These are phyloP conservation scores for Macquaria ambigua DNA, from an alignment of 2,113 vertebrate genomes.

Conservation along the genomic window DNA sequence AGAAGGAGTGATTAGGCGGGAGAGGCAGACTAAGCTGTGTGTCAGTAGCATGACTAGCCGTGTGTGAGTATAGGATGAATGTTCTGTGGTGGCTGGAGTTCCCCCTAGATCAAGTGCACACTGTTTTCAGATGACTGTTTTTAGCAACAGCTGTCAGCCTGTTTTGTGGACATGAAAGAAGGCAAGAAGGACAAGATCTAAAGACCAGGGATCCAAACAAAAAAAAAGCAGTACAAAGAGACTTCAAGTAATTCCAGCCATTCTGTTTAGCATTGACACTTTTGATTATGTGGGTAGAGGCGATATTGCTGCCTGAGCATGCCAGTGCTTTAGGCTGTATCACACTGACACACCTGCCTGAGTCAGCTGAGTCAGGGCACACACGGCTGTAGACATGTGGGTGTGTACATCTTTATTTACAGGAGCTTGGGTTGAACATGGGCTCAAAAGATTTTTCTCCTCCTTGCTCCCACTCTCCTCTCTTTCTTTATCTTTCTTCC, in stretches of 20 bases:
- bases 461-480: conserved; percentile 7
- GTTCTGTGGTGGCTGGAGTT: conserved; percentile 75
- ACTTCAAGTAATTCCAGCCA: conserved; percentile 21
- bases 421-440: conserved; percentile 13
- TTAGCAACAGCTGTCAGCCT: conserved; percentile 70
- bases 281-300: conserved; percentile 54
- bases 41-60: conserved; percentile 67
- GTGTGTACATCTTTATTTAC: conserved; percentile 51
- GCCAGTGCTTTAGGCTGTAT: conserved; percentile 53
- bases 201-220: conserved; percentile 35
- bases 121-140: conserved; percentile 69
- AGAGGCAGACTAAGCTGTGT: conserved; percentile 60
- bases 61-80: conserved; percentile 65
- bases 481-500: conserved; percentile 10
- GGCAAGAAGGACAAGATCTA: conserved; percentile 36
- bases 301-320: conserved; percentile 62
- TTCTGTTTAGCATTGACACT: conserved; percentile 36
- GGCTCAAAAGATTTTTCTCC: conserved; percentile 32
- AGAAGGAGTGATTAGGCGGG: conserved; percentile 65
- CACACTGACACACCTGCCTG: conserved; percentile 74
- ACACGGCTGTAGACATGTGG: conserved; percentile 49
- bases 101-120: conserved; percentile 63
- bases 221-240: conserved; percentile 2
- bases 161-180: conserved; percentile 51
- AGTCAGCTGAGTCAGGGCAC: conserved; percentile 66